These are phyloP conservation scores for Odontesthes bonariensis DNA, from an alignment of 2,113 vertebrate genomes.

Conservation along the genomic window DNA sequence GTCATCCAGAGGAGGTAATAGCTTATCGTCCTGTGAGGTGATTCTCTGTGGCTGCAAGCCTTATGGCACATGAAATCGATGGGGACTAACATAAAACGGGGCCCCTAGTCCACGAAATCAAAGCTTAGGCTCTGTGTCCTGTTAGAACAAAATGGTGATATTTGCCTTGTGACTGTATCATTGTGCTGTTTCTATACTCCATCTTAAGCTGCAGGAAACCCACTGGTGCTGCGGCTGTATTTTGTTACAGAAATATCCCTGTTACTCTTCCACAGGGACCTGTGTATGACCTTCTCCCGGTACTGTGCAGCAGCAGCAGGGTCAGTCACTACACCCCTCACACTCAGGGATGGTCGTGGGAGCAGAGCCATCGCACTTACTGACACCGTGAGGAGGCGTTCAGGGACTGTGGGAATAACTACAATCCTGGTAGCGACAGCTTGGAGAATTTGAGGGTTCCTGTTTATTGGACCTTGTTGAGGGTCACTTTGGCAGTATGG, in stretches of 20 bases:
- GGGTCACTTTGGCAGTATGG: neutral
- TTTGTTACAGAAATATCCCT: neutral
- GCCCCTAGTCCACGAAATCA: no score
- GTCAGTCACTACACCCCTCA: no score
- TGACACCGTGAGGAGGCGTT: constrained; percentile 27
- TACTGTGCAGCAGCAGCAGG: constrained; percentile 5
- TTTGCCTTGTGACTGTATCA: neutral
- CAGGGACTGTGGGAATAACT: constrained; percentile 12
- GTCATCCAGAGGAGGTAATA: neutral
- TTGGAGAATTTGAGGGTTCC: neutral
- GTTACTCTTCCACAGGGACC: constrained; percentile 7
- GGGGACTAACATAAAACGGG: neutral
- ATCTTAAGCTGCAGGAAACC: neutral
- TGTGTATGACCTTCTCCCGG: neutral
- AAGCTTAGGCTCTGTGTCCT: neutral
- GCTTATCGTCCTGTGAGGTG: constrained; percentile 1
- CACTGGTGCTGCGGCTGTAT: neutral
- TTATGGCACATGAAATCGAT: neutral
- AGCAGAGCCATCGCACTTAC: constrained; percentile 27
- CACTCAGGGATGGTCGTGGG: constrained; percentile 22
- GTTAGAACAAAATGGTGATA: neutral
- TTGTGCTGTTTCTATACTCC: no score
- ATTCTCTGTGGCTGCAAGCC: neutral
- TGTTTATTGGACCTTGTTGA: no score
- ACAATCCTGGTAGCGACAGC: neutral